Percentiles rank a stretch among this genome's conserved stretches.
Evolutionary conservation across 2,797 vertebrate species (phyloP).

Genomic region (Labeo calbasu): DNA sequence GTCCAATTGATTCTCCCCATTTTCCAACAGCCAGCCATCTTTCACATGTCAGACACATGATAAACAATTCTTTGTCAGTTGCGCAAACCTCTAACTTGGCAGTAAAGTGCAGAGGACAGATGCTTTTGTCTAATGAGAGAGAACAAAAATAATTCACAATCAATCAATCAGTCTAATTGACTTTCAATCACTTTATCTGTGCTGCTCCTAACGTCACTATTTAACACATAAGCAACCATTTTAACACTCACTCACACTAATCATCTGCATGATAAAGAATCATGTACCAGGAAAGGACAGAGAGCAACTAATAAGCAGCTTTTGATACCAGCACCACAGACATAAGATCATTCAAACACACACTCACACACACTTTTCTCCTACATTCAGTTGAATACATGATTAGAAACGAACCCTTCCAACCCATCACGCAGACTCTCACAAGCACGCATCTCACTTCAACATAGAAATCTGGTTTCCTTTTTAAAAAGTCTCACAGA

Average conservation of each 20-base stretch:
- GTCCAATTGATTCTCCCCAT: slow-evolving; percentile 75
- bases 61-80: slow-evolving; percentile 64
- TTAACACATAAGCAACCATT: not conserved
- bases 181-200: slow-evolving; percentile 10
- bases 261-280: slow-evolving; percentile 31
- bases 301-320: slow-evolving; percentile 72
- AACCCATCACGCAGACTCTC: slow-evolving; percentile 38
- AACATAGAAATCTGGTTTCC: slow-evolving; percentile 63
- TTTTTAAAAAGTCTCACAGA: slow-evolving; percentile 60
- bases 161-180: slow-evolving; percentile 33
- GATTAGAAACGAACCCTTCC: slow-evolving; percentile 46
- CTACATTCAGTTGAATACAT: slow-evolving; percentile 49
- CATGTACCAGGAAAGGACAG: slow-evolving; percentile 57
- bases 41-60: slow-evolving; percentile 61
- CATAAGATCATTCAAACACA: slow-evolving; percentile 41
- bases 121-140: slow-evolving; percentile 58
- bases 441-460: slow-evolving; percentile 45
- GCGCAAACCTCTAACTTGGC: slow-evolving; percentile 77
- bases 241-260: slow-evolving; percentile 6
- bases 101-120: slow-evolving; percentile 85
- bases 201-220: not conserved
- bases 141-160: slow-evolving; percentile 28
- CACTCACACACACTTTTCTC: slow-evolving; percentile 29
- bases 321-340: slow-evolving; percentile 73
- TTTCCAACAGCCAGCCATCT: slow-evolving; percentile 67